A percentile compares a stretch with the other conserved stretches of the same genome.
phyloP scores from a whole-genome alignment of 2,113 vertebrate species.

The Cariama cristata region DNA sequence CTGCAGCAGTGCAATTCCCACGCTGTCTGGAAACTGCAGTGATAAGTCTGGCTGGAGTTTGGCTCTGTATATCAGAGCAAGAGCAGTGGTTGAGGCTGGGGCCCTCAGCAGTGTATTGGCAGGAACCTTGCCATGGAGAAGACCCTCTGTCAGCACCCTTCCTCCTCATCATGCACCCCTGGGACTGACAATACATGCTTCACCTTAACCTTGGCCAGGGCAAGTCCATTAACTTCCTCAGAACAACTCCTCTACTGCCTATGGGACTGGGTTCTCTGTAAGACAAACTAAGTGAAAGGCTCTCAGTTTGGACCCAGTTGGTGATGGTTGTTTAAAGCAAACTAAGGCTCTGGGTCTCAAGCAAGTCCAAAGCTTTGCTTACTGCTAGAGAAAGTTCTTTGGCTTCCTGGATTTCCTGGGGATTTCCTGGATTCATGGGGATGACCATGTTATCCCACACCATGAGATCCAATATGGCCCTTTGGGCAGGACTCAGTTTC shows the following conservation, averaged over 20 bases:
- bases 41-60: not conserved
- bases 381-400: not conserved
- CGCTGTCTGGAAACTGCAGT: rapidly evolving
- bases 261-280: not conserved
- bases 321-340: not conserved
- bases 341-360: not conserved
- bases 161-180: not conserved
- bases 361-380: not conserved
- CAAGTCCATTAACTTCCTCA: not conserved
- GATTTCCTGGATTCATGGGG: not conserved
- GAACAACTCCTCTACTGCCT: not conserved
- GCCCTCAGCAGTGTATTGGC: not conserved
- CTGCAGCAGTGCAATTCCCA: not conserved
- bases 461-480: not conserved
- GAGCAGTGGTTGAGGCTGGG: not conserved
- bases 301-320: not conserved
- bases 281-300: not conserved
- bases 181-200: not conserved
- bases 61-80: not conserved
- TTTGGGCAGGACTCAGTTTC: not conserved
- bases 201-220: not conserved
- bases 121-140: not conserved
- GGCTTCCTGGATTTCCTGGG: not conserved
- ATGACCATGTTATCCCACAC: not conserved
- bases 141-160: not conserved